phyloP scores from a whole-genome alignment of 2,797 vertebrate genomes.

The Serranus cabrilla region DNA sequence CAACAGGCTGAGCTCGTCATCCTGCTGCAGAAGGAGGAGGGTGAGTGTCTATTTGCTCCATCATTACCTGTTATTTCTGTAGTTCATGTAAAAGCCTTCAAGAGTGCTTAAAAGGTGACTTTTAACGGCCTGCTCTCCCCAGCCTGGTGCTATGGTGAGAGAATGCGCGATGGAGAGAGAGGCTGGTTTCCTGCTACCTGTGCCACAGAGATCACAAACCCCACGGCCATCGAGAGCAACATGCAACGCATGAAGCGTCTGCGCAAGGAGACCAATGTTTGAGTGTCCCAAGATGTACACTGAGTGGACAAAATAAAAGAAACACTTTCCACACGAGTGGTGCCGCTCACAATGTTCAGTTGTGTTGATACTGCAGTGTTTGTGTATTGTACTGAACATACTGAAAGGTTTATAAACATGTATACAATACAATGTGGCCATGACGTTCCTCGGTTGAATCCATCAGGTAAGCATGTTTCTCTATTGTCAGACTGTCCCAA shows the following conservation, averaged over 20 bases:
- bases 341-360: not conserved
- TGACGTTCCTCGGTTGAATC: not conserved
- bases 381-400: conserved; percentile 3
- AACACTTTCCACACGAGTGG: not conserved
- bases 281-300: conserved; percentile 36
- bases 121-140: conserved; percentile 3
- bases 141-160: conserved; percentile 93
- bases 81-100: not conserved
- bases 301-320: not conserved
- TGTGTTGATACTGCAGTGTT: not conserved
- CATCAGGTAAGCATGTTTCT: not conserved
- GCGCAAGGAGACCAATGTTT: conserved; percentile 94
- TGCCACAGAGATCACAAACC: conserved; percentile 91
- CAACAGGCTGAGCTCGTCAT: conserved; percentile 93
- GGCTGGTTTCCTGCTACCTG: conserved; percentile 95
- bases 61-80: not conserved
- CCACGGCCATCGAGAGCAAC: conserved; percentile 87
- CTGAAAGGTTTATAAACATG: not conserved
- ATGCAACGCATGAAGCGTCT: conserved; percentile 93
- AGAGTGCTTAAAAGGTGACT: not conserved
- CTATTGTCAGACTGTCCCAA: not conserved
- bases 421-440: not conserved
- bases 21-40: conserved; percentile 88
- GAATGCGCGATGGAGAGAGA: conserved; percentile 91
- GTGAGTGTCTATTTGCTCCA: conserved; percentile 77